Conservation (phyloP, 2,113 vertebrate species). For the Sitta europaea region DNA sequence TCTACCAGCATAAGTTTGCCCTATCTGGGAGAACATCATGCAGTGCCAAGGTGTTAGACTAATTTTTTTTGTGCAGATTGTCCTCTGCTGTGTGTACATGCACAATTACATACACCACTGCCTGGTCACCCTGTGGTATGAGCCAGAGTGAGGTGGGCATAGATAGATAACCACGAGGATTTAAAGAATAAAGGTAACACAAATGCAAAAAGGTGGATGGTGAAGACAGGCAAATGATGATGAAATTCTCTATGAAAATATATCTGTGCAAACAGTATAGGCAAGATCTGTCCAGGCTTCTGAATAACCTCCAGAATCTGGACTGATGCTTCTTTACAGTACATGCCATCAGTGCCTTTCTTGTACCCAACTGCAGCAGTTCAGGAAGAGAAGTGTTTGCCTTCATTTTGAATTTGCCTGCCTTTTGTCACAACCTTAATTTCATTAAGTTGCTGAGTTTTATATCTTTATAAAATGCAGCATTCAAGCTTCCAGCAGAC, state of each 20-base stretch:
- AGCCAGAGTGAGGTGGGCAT: neutral
- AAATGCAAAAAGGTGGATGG: neutral
- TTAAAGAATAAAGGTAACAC: neutral
- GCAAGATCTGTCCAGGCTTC: neutral
- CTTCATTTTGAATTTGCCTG: conserved; percentile 31
- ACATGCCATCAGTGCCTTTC: neutral
- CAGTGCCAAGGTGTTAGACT: neutral
- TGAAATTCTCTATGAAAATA: neutral
- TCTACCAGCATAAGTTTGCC: neutral
- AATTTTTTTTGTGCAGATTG: neutral
- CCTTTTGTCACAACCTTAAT: conserved; percentile 22
- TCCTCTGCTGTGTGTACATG: neutral
- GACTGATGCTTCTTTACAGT: neutral
- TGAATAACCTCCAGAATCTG: neutral
- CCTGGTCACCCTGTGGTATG: neutral
- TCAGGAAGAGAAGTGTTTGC: neutral
- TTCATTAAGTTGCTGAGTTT: neutral
- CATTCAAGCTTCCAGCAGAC: conserved; percentile 32
- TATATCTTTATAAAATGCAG: neutral
- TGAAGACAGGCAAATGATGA: neutral
- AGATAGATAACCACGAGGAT: neutral
- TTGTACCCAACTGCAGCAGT: neutral
- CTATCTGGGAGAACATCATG: neutral
- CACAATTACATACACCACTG: neutral
- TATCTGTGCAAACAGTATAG: neutral